Base-by-base conservation (phyloP, 2,797 vertebrate genomes). In the Syndactyla subalaris region DNA sequence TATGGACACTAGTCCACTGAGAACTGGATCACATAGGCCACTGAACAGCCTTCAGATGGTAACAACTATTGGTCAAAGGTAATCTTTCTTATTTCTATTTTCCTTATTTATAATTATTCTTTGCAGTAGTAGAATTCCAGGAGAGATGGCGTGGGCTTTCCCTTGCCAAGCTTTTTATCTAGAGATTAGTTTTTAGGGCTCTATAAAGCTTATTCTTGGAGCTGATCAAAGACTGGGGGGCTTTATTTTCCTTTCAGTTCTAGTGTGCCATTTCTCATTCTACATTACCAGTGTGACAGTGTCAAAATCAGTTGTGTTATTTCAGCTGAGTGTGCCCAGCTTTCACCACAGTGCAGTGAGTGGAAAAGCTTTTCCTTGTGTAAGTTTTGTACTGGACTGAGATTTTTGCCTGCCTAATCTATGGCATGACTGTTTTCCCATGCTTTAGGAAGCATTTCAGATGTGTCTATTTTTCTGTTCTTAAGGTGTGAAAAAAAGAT, bases 41-140 rank as follows among this genome's bases (percentile, higher is more conserved):
- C 95, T 96, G 95, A 96, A 93, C 96, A 96, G 80, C 92, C 96
- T 94, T 96, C 96, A 97, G 88, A 96, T 97, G 96, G 95, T 97
- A 96, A 96, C 96, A 96, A 85, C 96, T 96, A 34, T 95, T 97
- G 96, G 96, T 95, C 96, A 95, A 96, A 97, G 96, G 96, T 97
- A 97, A 97, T 94, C 88, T 96, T 96, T 97, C 95, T 97, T 96
- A 97, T 97, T 97, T 96, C 96, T 97, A 84, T 96, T 96, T 97
- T 95, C 83, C 84, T 94, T 96, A 68, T 76, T 79, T 94, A 38
- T 94, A 86, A 91, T 83, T 67, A 92, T 90, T 92, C 88, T 95
- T 89, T 95, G 83, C 71, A 79, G 74, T 82, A 88, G 63, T 58
- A 51, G 45, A 93, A 88, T 88, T 84, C 70, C 67, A 95, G 74